Conservation (phyloP, 2,113 vertebrate genomes). For the Microcebus griseorufus region DNA sequence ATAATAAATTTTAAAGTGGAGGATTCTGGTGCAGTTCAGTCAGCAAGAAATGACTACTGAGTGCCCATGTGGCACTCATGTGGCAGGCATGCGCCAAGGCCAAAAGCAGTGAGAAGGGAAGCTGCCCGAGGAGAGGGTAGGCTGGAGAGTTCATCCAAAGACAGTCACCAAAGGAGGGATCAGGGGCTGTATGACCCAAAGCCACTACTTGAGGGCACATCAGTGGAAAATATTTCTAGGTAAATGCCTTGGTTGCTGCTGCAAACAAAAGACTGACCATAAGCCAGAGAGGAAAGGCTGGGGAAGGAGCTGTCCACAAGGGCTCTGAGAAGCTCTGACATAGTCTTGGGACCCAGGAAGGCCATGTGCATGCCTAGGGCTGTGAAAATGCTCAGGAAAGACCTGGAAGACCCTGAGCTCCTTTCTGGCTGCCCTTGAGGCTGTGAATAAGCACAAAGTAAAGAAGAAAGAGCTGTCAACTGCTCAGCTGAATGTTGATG, state of each 20-base stretch:
- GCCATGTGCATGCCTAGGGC: no score
- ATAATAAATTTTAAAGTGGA: not conserved
- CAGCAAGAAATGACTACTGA: not conserved
- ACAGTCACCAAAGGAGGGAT: not conserved
- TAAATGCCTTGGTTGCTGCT: not conserved
- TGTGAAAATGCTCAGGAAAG: not conserved
- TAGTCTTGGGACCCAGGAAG: not conserved
- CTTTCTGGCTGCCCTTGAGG: not conserved
- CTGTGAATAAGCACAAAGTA: not conserved
- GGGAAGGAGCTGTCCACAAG: not conserved
- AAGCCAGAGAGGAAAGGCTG: not conserved
- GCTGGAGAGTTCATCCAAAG: not conserved
- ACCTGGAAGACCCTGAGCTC: not conserved
- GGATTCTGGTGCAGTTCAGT: not conserved
- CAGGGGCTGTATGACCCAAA: not conserved
- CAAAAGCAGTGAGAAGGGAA: not conserved
- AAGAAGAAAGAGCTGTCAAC: not conserved
- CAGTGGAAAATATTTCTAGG: not conserved
- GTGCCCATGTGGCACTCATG: not conserved
- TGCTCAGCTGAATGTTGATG: not conserved
- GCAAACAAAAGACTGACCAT: not conserved
- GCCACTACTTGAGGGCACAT: not conserved
- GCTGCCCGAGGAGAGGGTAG: not conserved
- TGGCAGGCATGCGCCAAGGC: not conserved
- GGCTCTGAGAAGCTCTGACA: not conserved